These are phyloP conservation scores for Vulpes lagopus DNA, from an alignment of 2,113 vertebrate species.

Conservation along the genomic window DNA sequence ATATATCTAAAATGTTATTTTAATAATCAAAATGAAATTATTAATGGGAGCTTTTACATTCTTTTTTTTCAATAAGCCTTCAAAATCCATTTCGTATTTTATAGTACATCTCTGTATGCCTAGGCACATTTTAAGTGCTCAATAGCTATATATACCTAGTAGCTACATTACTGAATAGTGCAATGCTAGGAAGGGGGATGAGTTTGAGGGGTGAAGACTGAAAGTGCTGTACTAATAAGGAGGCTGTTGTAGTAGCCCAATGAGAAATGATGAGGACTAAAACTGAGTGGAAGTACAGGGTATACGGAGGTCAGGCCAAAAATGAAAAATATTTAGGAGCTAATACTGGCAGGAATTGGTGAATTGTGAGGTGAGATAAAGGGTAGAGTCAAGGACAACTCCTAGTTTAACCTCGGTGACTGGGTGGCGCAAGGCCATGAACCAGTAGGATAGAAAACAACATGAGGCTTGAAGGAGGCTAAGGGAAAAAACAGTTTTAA, in stretches of 20 bases:
- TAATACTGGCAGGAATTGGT: neutral
- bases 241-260: neutral
- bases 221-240: neutral
- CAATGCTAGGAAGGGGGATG: neutral
- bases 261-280: neutral
- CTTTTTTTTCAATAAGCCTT: neutral
- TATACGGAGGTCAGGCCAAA: neutral
- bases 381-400: neutral
- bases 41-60: neutral
- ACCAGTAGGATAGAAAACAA: neutral
- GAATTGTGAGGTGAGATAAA: constrained; percentile 5
- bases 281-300: neutral
- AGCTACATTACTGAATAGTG: neutral
- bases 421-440: neutral
- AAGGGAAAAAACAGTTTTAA: neutral
- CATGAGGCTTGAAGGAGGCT: neutral
- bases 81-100: constrained; percentile 5
- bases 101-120: neutral
- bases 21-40: neutral
- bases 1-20: neutral
- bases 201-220: neutral
- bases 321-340: neutral
- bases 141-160: neutral
- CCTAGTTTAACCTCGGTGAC: neutral
- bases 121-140: neutral